These are phyloP conservation scores for Ceratina calcarata DNA, from an alignment of 1,140 invertebrate genomes.

Conservation along the genomic window DNA sequence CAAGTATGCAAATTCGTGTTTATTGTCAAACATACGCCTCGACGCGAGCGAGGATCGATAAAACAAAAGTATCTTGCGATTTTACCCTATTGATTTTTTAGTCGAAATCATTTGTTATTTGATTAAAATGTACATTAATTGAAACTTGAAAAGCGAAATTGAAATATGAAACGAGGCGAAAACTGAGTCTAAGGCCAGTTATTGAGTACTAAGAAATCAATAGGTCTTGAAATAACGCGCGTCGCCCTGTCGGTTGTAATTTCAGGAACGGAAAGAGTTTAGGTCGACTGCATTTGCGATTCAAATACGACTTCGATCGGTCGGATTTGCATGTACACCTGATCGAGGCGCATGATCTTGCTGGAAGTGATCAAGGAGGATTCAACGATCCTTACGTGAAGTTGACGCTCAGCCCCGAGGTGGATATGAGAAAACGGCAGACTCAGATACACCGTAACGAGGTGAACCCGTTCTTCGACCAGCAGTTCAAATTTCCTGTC, in stretches of 20 bases:
- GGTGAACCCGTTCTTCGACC: constrained; percentile 90
- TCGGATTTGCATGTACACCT: constrained; percentile 93
- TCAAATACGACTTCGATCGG: constrained; percentile 94
- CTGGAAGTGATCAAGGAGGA: constrained; percentile 89
- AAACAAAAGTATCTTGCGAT: too few relatives aligned
- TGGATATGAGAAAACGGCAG: constrained; percentile 91
- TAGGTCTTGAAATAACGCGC: background rate
- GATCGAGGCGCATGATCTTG: constrained; percentile 91
- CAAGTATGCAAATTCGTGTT: constrained; percentile 4
- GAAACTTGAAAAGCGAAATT: too few relatives aligned
- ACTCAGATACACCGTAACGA: constrained; percentile 89
- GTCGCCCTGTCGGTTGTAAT: constrained; percentile 19
- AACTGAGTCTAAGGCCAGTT: too few relatives aligned
- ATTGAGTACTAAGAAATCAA: background rate
- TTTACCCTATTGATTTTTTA: too few relatives aligned
- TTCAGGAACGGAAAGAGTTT: constrained; percentile 82
- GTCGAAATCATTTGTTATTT: too few relatives aligned
- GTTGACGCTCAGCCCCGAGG: constrained; percentile 87
- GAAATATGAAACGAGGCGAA: too few relatives aligned
- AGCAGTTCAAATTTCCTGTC: constrained; percentile 92
- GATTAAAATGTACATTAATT: too few relatives aligned
- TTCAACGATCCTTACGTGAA: constrained; percentile 94
- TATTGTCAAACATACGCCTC: background rate
- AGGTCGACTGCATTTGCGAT: constrained; percentile 90
- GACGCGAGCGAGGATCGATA: too few relatives aligned